phyloP scores from a whole-genome alignment of 53 echinoderm and acorn worm genomes.

The Antedon mediterranea region DNA sequence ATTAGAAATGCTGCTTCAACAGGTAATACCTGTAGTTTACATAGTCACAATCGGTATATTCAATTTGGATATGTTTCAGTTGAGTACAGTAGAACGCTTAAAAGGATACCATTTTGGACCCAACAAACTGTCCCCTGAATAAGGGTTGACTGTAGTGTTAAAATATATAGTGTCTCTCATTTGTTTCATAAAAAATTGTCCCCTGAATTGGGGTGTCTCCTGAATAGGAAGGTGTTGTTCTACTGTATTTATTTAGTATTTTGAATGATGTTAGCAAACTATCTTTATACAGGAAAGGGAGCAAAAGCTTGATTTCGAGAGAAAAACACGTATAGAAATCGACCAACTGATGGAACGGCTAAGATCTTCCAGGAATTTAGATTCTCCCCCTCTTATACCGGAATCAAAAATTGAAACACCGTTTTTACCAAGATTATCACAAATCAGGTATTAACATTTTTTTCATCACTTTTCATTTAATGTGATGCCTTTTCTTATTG shows the following conservation, averaged over 20 bases:
- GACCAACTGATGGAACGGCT: slow-evolving; percentile 25
- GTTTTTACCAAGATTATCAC: not conserved
- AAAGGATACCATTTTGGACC: too few species aligned
- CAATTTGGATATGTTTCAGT: too few species aligned
- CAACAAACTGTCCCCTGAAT: too few species aligned
- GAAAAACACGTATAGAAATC: slow-evolving; percentile 24
- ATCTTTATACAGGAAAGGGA: slow-evolving; percentile 22
- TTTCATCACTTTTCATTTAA: not conserved
- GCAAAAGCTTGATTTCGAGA: slow-evolving; percentile 6
- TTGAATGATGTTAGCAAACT: too few species aligned
- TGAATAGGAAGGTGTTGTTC: too few species aligned
- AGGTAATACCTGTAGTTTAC: slow-evolving; percentile 2
- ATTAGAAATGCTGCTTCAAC: slow-evolving; percentile 18
- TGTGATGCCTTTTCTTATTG: too few species aligned
- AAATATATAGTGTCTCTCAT: not conserved
- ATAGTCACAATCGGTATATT: too few species aligned
- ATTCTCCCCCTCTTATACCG: not conserved
- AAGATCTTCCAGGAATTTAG: not conserved
- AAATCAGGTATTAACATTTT: not conserved
- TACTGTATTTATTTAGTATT: too few species aligned
- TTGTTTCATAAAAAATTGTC: too few species aligned
- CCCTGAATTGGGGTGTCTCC: not conserved
- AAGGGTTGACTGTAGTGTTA: too few species aligned
- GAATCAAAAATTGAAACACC: not conserved
- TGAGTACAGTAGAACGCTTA: too few species aligned